Evolutionary conservation across 2,888 invertebrate genomes (phyloP), one percentile per base, ranked within the genome.

Genomic region (Hoplodrina ambigua): DNA sequence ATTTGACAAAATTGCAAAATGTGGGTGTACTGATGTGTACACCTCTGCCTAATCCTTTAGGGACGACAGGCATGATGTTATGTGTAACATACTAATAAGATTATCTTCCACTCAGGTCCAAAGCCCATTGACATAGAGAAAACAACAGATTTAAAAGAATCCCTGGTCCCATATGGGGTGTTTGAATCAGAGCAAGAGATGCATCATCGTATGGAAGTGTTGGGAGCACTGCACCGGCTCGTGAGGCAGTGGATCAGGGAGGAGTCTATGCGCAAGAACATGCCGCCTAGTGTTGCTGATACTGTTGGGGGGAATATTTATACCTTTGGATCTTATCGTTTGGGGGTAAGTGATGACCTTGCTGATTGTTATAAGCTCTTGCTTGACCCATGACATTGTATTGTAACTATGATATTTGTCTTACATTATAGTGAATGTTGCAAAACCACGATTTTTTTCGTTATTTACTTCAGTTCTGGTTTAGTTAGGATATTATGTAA

Each of bases 311-410:
- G 99, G 5, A 99, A 99, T 95, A 99, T 99, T 75, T 99, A 99
- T 90, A 99, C 99, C n/a, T 99, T 99, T 94, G 99, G 99, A 57
- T 99, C 99, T 68, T 99, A 99, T 91, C 96, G 98, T 82, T 96
- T 98, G 84, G 98, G 99, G 85, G 99, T 97, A 84, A 95, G 96
- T 94, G 17, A 10, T 6, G n/a, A n/a, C n/a, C n/a, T n/a, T n/a
- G n/a, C n/a, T n/a, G n/a, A n/a, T n/a, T n/a, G n/a, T n/a, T n/a
- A n/a, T n/a, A n/a, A n/a, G n/a, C n/a, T n/a, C n/a, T n/a, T n/a
- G n/a, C n/a, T n/a, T n/a, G n/a, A n/a, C n/a, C n/a, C n/a, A n/a
- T n/a, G n/a, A n/a, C n/a, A n/a, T n/a, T n/a, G n/a, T n/a, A n/a
- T n/a, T n/a, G n/a, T n/a, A n/a, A n/a, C n/a, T n/a, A n/a, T n/a